Base-by-base conservation (phyloP, 2,797 vertebrate genomes). In the Pyrocephalus nanus region DNA sequence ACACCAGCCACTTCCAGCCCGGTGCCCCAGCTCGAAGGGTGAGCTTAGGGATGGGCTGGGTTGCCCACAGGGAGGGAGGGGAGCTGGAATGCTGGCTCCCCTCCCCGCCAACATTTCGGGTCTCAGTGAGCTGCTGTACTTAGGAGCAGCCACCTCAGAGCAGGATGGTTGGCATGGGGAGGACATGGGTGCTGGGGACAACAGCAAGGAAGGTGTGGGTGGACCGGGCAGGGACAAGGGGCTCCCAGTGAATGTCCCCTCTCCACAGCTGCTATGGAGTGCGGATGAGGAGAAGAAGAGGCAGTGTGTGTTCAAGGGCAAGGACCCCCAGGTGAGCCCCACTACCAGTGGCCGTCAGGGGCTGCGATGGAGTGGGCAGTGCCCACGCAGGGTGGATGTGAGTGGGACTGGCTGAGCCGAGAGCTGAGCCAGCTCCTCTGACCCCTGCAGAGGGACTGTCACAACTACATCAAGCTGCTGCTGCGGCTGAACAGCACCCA, bases 401-500 rank as follows among this genome's bases (percentile, higher is more conserved):
- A 40, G 77, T 25, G 12, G 47, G 16, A 18, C n/a, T 5, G 23
- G 36, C 50, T 85, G 74, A 91, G 74, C 55, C 0, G 8, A 42
- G 47, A 40, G 47, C 60, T 92, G 77, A 82, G 14, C 3, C 25
- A 3, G 2, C 2, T 74, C 34, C 72, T 81, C 62, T 81, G 11
- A 2, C 57, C 47, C 62, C 54, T 30, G 45, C 97, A 99, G 99
- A 99, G 98, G 5, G 99, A 99, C 96, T 99, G 99, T 96, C 99
- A 99, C 97, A 99, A 99, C 98, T 99, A 99, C 97, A 97, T 99
- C 97, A 99, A 99, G 98, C 99, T 99, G 95, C 98, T 99, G 85
- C 97, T 99, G 51, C 98, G 88, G 6, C 93, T 99, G 92, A 99
- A 99, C 97, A 97, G 97, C 97, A 99, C 98, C 92, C 99, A 99